Conservation (phyloP, 2,888 invertebrate species). For the Phasia obesa region DNA sequence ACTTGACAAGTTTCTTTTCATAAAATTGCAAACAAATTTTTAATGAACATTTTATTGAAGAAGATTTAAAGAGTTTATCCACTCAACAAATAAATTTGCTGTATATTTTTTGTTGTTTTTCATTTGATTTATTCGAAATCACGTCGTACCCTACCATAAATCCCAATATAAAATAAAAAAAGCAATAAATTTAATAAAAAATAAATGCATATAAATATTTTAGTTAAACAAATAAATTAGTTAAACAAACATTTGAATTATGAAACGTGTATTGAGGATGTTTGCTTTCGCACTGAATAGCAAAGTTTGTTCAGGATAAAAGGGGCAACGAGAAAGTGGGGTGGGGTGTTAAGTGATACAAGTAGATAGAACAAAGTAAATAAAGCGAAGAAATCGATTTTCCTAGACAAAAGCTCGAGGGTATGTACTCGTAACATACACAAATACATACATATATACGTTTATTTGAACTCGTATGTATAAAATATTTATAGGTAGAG, state of each 20-base stretch:
- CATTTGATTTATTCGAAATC: no score
- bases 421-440: conserved; percentile 11
- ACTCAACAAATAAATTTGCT: no score
- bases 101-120: not conserved
- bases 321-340: not conserved
- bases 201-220: conserved; percentile 2
- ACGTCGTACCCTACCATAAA: no score
- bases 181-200: not conserved
- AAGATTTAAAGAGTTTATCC: no score
- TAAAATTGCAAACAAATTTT: no score
- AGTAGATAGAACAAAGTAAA: conserved; percentile 25
- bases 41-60: no score
- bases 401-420: conserved; percentile 34
- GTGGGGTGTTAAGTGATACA: not conserved
- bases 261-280: conserved; percentile 22
- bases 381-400: conserved; percentile 54
- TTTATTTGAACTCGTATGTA: not conserved
- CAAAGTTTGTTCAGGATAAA: not conserved
- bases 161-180: no score
- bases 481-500: not conserved
- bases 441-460: not conserved
- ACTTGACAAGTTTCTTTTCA: not conserved
- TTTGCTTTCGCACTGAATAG: not conserved
- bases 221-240: conserved; percentile 45
- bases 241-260: conserved; percentile 45